Evolutionary conservation across 2,113 vertebrate species (phyloP).

Genomic region (Dromiciops gliroides): DNA sequence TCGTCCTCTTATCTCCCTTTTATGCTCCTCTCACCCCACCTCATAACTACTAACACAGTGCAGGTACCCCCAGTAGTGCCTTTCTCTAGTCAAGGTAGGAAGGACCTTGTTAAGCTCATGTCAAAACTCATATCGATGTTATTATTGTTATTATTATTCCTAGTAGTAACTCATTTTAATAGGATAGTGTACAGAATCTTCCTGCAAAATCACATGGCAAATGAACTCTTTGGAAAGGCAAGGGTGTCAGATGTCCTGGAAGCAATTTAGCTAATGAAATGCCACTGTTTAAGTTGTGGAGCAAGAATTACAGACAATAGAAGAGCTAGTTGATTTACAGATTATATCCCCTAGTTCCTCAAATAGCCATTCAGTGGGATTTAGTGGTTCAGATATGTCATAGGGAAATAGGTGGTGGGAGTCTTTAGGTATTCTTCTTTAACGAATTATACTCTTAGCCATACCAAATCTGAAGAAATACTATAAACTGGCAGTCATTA

Average conservation of each 20-base stretch:
- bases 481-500: too few species aligned
- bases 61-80: neutral
- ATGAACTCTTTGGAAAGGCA: neutral
- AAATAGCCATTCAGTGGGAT: neutral
- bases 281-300: neutral
- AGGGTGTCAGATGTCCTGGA: neutral
- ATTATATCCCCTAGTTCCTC: neutral
- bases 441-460: too few species aligned
- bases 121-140: neutral
- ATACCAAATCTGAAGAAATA: too few species aligned
- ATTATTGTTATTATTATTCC: neutral
- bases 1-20: neutral
- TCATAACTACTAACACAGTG: neutral
- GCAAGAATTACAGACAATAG: neutral
- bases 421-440: too few species aligned
- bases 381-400: neutral
- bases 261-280: neutral
- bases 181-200: neutral
- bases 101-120: neutral
- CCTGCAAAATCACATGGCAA: neutral
- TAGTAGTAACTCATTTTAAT: neutral
- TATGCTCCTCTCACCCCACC: neutral
- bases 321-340: neutral
- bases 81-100: neutral
- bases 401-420: too few species aligned